phyloP scores from a whole-genome alignment of 1,140 invertebrate genomes.

The Pectinophora gossypiella region DNA sequence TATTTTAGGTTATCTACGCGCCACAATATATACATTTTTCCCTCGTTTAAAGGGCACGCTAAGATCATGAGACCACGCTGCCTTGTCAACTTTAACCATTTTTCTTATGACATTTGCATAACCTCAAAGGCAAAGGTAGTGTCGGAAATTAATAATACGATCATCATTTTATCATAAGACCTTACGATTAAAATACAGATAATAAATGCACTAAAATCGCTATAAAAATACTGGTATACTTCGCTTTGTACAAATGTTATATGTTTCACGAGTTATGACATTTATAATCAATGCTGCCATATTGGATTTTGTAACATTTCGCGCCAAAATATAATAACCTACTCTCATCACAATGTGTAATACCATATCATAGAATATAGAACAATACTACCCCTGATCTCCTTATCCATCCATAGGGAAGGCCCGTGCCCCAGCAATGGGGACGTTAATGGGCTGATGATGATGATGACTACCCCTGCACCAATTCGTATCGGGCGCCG shows the following conservation, averaged over 20 bases:
- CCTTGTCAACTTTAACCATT: neutral
- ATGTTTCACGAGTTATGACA: neutral
- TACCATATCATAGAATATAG: neutral
- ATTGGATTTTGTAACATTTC: no score
- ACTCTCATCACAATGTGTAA: neutral
- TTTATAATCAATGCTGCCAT: neutral
- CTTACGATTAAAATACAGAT: neutral
- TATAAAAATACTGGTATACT: conserved; percentile 27
- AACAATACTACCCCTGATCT: neutral
- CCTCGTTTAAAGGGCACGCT: neutral
- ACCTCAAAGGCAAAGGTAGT: no score
- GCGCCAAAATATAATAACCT: no score
- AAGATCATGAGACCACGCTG: neutral
- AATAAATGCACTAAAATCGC: conserved; percentile 25
- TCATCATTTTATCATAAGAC: neutral
- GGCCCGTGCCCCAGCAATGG: neutral
- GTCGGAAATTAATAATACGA: neutral
- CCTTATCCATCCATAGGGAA: neutral
- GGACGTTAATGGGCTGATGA: neutral
- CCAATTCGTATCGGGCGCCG: no score
- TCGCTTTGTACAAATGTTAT: conserved; percentile 15
- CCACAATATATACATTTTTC: no score
- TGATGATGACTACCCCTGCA: no score
- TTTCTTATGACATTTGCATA: neutral
- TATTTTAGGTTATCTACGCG: no score